A percentile compares a stretch with the other conserved stretches of the same genome.
phyloP scores from a whole-genome alignment of 2,888 invertebrate species.

The Eupithecia insigniata region DNA sequence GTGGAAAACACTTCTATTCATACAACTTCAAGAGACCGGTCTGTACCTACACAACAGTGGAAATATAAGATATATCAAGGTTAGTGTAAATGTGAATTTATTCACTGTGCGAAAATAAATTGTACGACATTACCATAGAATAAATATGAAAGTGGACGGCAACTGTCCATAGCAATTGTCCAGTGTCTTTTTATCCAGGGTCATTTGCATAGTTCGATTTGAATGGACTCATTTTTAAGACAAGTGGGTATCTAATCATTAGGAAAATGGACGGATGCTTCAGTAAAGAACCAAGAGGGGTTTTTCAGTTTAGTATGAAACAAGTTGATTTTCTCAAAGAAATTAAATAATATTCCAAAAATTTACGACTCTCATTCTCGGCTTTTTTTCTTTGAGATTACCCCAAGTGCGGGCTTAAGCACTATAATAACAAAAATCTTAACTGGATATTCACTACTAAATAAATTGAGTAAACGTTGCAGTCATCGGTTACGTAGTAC shows the following conservation, averaged over 20 bases:
- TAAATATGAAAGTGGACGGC: constrained; percentile 33
- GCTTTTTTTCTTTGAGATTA: too few species aligned
- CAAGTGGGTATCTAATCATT: constrained; percentile 34
- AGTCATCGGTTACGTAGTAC: background rate
- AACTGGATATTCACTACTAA: too few species aligned
- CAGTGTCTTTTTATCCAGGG: constrained; percentile 50
- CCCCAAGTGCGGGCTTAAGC: too few species aligned
- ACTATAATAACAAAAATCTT: too few species aligned
- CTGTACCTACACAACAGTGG: too few species aligned
- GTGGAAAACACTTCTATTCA: too few species aligned
- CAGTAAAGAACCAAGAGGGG: constrained; percentile 40
- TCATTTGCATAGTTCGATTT: constrained; percentile 65
- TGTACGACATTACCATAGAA: background rate
- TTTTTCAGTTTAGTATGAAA: background rate
- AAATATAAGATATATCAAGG: too few species aligned
- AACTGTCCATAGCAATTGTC: constrained; percentile 64
- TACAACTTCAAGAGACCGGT: too few species aligned
- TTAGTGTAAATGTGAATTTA: too few species aligned
- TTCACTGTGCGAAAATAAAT: background rate
- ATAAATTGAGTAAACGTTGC: background rate
- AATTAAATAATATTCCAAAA: too few species aligned
- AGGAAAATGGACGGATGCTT: constrained; percentile 38
- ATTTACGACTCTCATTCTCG: too few species aligned
- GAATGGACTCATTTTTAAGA: constrained; percentile 44
- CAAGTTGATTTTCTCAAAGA: background rate